Conservation (phyloP, 2,797 vertebrate genomes). For the Chiroxiphia lanceolata region DNA sequence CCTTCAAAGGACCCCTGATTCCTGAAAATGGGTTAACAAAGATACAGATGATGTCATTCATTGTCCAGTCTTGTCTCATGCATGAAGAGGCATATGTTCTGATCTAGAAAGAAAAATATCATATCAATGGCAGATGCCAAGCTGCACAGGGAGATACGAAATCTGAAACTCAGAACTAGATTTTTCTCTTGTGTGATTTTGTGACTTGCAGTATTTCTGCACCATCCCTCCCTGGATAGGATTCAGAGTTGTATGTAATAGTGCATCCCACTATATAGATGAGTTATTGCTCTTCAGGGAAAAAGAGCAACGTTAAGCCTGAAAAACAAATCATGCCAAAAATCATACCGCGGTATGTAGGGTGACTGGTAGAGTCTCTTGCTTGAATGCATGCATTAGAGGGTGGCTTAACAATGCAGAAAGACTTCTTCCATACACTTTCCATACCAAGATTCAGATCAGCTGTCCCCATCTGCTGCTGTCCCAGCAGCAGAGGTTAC, state of each 20-base stretch:
- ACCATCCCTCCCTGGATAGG: neutral
- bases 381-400: neutral
- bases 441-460: neutral
- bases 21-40: constrained; percentile 18
- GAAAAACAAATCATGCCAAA: neutral
- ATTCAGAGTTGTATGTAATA: neutral
- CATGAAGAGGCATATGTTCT: neutral
- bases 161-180: neutral
- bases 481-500: neutral
- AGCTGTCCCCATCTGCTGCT: neutral
- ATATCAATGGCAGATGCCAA: neutral
- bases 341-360: neutral
- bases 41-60: neutral
- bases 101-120: neutral
- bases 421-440: neutral
- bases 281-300: neutral
- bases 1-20: neutral
- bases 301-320: neutral
- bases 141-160: neutral
- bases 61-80: neutral
- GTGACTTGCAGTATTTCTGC: neutral
- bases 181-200: neutral
- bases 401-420: neutral
- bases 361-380: neutral
- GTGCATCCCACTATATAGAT: neutral